Percentiles rank a stretch among this genome's conserved stretches.
Evolutionary conservation across 2,113 vertebrate species (phyloP).

Genomic region (Rhynchomys soricoides): DNA sequence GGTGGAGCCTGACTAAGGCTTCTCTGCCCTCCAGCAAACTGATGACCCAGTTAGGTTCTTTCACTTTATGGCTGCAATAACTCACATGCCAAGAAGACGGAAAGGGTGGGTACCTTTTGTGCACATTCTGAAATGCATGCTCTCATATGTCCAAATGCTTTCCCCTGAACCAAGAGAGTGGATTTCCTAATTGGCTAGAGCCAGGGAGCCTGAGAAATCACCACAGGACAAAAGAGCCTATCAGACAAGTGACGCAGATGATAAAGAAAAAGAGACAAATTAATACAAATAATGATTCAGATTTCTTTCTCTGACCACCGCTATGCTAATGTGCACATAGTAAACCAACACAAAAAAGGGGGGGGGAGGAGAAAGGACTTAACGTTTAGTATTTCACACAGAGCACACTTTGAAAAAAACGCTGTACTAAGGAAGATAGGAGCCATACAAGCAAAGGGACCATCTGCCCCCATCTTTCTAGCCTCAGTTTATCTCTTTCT

Average conservation of each 20-base stretch:
- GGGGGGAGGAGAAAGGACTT: background rate
- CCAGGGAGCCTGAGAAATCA: background rate
- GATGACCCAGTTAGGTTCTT: background rate
- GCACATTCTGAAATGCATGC: background rate
- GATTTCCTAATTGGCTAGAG: background rate
- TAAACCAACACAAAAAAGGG: background rate
- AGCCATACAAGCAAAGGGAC: background rate
- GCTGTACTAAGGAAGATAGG: background rate
- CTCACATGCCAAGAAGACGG: background rate
- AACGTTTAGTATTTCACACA: background rate
- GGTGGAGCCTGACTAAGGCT: conserved; percentile 85
- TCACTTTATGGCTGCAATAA: background rate
- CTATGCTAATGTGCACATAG: background rate
- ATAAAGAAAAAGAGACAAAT: background rate
- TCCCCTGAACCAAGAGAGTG: background rate
- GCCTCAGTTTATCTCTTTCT: background rate
- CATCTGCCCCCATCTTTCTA: background rate
- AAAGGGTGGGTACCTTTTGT: background rate
- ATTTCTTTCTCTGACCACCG: background rate
- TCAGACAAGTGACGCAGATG: background rate
- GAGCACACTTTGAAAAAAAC: background rate
- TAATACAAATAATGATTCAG: background rate
- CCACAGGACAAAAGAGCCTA: background rate
- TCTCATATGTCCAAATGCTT: background rate
- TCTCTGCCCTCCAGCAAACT: background rate